Base-by-base conservation (phyloP, 2,113 vertebrate genomes). In the Melanerpes aurifrons region DNA sequence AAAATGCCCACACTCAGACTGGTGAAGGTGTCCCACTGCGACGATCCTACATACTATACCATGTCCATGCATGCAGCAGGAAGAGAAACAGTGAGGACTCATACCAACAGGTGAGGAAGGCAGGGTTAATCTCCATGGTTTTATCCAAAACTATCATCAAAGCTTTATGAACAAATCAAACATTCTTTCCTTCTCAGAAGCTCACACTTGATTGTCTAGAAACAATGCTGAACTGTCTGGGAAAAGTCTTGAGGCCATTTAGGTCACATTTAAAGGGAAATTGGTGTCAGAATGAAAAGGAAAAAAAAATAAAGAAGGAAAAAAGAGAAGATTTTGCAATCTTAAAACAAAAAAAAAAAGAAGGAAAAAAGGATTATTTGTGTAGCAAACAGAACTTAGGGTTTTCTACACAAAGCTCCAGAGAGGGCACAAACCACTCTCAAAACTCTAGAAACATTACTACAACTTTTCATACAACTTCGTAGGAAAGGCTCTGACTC, bases 91-190 rank as follows among this genome's bases (percentile, higher is more conserved):
- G 22, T 6, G 11, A 67, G 9, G 3, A 19, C n/a, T 35, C 4
- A 9, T 1, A 1, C 15, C 75, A 80, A 22, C 11, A 73, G 40
- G 9, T 31, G 15, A 78, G 31, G 9, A 69, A 6, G 72, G 37
- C 0, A 28, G 31, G 48, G 20, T 35, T 72, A 35, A 59, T 14
- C 48, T 21, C n/a, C 22, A n/a, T 0, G 0, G 53, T 15, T 40
- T 83, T 76, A 40, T 63, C 59, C 56, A 24, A 15, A 17, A 56
- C 4, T 7, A 50, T 12, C 11, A 35, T 32, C 64, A 54, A 50
- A 54, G 25, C 37, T 64, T 47, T 28, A 85, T 47, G 31, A 74
- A 77, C 67, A 73, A 86, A 73, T 74, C 6, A 77, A 70, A 56
- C 16, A 74, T 37, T 70, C 21, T 40, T 70, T 62, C 47, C 7